phyloP scores from a whole-genome alignment of 1,140 invertebrate genomes.

The Tribolium madens region DNA sequence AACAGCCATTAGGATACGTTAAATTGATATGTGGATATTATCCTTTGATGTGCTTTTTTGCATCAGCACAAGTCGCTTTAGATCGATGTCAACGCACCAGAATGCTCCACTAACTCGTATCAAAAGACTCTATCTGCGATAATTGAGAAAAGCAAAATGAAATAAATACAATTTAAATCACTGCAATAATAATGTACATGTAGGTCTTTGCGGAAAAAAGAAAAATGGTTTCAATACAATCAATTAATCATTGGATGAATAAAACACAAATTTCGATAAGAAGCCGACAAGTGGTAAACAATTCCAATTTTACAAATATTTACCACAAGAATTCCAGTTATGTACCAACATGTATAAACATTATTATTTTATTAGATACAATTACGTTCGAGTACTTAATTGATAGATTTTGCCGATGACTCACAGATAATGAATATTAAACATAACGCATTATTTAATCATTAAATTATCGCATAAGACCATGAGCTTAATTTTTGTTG shows the following conservation, averaged over 20 bases:
- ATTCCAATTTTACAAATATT: no score
- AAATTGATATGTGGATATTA: conserved; percentile 13
- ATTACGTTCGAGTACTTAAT: no score
- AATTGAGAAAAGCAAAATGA: no score
- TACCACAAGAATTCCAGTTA: no score
- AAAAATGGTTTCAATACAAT: neutral
- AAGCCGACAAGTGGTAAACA: neutral
- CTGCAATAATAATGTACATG: neutral
- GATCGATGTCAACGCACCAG: no score
- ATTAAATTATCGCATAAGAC: neutral
- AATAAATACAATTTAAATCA: neutral
- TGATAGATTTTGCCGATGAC: neutral
- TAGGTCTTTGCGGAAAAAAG: neutral
- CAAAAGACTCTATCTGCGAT: no score
- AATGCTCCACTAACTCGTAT: no score
- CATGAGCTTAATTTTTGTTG: neutral
- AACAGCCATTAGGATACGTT: conserved; percentile 14
- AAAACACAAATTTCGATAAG: no score
- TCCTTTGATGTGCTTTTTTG: neutral
- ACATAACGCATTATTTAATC: neutral
- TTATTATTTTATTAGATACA: no score
- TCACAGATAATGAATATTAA: neutral
- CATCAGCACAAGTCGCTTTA: neutral
- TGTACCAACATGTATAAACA: no score
- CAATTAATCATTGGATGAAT: neutral